Percentiles rank a stretch among this genome's conserved stretches.
phyloP scores from a whole-genome alignment of 2,888 invertebrate genomes.

The Tenodera sinensis region DNA sequence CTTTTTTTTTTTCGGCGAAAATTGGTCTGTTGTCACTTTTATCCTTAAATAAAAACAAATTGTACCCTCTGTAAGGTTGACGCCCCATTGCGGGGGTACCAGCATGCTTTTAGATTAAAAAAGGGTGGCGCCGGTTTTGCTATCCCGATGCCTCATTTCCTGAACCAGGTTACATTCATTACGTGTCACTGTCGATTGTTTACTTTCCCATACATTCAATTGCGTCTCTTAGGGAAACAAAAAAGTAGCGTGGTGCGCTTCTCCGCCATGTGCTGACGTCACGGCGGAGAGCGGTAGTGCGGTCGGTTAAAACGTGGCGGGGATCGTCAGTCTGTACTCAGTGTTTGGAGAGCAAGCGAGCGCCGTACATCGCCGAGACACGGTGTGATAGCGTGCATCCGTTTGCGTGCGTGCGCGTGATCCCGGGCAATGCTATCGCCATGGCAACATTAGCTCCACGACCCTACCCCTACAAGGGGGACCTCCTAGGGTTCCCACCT shows the following conservation, averaged over 20 bases:
- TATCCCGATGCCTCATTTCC: background rate
- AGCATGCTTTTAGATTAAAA: background rate
- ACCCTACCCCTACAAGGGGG: background rate
- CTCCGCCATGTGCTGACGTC: slow-evolving; percentile 6
- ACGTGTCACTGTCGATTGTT: background rate
- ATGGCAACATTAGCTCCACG: background rate
- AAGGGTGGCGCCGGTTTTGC: background rate
- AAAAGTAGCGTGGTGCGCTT: background rate
- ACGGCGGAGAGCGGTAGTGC: background rate
- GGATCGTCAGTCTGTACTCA: background rate
- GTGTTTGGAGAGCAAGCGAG: background rate
- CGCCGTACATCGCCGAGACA: background rate
- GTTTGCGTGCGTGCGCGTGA: background rate
- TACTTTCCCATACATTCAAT: background rate
- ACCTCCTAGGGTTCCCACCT: background rate
- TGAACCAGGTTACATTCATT: background rate
- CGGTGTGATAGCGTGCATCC: background rate
- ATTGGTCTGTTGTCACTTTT: too few relatives aligned
- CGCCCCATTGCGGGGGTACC: background rate
- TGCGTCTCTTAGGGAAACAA: background rate
- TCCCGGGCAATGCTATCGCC: background rate
- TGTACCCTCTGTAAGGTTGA: background rate
- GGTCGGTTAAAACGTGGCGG: slow-evolving; percentile 10
- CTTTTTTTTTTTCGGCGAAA: too few relatives aligned
- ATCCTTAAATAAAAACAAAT: background rate